Evolutionary conservation across 2,888 invertebrate genomes (phyloP), one percentile per base, ranked within the genome.

Genomic region (Nasonia oneida): DNA sequence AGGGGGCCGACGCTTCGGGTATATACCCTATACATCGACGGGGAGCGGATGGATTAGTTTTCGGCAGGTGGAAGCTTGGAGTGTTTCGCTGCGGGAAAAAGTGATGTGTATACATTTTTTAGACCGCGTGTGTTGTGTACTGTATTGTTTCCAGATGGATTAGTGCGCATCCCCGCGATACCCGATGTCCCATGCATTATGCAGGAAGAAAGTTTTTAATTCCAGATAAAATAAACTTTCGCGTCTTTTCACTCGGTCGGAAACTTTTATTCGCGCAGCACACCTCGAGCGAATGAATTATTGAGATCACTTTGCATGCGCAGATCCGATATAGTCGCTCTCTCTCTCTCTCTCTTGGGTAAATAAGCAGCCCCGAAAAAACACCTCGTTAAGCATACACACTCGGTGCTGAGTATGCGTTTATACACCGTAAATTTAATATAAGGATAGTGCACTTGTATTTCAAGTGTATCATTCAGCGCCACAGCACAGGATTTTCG

Each of bases 361-460:
- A 61, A 61, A 61, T 61, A 61, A 61, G 0, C 57, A 61, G 57
- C 57, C 1, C n/a, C 6, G 18, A 12, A 53, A 61, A 61, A 61
- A 61, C 5, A 6, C 23, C 57, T 61, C 23, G 57, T 61, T 61
- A 61, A 61, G n/a, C 57, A 61, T 61, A 61, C 4, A n/a, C 29
- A 67, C 12, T 1, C 29, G 14, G 29, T 29, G 29, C 29, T 10
- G 67, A 3, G 29, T 5, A 67, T 29, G 29, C 29, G 33, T 67
- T 67, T 37, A 71, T 3, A 37, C 37, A 37, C 3, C 33, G 67
- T 15, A 67, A 50, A 50, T 33, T 64, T 61, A 81, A 81, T 37
- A 81, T 37, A 61, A 18, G 42, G 47, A 53, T 42, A 74, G 64
- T 64, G 74, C 37, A 42, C 42, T 37, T 39, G 33, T 57, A 50